Conservation (phyloP, 2,888 invertebrate genomes). For the Tetropium fuscum region DNA sequence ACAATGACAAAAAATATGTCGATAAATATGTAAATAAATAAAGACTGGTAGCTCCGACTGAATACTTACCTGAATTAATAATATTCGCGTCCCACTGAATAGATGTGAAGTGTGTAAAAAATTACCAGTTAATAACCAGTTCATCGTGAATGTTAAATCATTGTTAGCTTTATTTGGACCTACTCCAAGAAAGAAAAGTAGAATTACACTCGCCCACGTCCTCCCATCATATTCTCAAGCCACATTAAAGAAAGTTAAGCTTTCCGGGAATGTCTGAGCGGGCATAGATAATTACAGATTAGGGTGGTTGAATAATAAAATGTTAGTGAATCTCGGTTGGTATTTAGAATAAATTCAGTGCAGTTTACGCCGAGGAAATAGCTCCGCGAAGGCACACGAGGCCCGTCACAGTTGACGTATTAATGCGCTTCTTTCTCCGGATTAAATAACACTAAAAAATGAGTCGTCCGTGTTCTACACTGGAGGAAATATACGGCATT, state of each 20-base stretch:
- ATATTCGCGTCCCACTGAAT: no score
- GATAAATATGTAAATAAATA: no score
- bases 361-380: conserved; percentile 41
- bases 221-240: not conserved
- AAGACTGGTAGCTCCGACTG: no score
- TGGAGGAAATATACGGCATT: conserved; percentile 14
- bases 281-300: no score
- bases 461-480: conserved; percentile 14
- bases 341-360: conserved; percentile 43
- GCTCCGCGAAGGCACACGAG: conserved; percentile 41
- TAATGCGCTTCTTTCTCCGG: conserved; percentile 45
- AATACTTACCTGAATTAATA: no score
- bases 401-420: conserved; percentile 50
- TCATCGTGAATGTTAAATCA: no score
- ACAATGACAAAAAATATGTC: no score
- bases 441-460: conserved; percentile 20
- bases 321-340: conserved; percentile 9
- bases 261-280: no score
- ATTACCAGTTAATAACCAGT: not conserved
- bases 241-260: not conserved
- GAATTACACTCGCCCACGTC: no score
- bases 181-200: no score
- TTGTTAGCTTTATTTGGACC: no score
- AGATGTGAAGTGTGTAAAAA: no score
- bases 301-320: not conserved